phyloP scores from a whole-genome alignment of 2,888 invertebrate genomes.

The Strigamia maritima region DNA sequence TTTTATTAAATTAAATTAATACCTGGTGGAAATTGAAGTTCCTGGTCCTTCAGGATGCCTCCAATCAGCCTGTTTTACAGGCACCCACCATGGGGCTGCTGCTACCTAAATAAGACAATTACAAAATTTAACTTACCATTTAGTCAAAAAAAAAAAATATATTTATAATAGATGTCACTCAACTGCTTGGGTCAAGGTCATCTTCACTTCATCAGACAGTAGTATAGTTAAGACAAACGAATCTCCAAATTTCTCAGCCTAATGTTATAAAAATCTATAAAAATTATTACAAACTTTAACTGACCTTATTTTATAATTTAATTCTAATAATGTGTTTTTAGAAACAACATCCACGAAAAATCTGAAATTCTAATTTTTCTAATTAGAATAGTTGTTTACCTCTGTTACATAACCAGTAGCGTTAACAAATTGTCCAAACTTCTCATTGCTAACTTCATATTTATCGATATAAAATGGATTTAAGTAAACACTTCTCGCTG shows the following conservation, averaged over 20 bases:
- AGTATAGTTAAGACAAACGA: conserved; percentile 84
- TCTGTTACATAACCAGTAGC: conserved; percentile 75
- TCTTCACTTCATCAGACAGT: conserved; percentile 64
- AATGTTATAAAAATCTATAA: conserved; percentile 31
- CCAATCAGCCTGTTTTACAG: no score
- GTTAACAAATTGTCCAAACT: conserved; percentile 70
- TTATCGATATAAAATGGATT: conserved; percentile 71
- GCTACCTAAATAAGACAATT: no score
- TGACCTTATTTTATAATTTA: not conserved
- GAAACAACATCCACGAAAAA: no score
- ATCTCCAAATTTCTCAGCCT: conserved; percentile 84
- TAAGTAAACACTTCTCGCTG: conserved; percentile 64
- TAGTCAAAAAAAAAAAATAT: no score
- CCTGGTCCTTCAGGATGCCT: no score
- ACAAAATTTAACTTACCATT: no score
- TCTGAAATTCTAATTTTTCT: no score
- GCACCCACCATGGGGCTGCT: conserved; percentile 98
- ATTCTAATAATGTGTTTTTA: no score
- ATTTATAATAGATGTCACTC: conserved; percentile 42
- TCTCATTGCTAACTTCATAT: conserved; percentile 80
- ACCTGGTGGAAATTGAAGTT: no score
- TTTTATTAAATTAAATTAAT: no score
- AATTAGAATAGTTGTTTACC: conserved; percentile 50
- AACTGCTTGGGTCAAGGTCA: conserved; percentile 68
- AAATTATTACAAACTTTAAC: conserved; percentile 1